These are phyloP conservation scores for Brachionus sp. DNA, from an alignment of 1,140 invertebrate species.

Conservation along the genomic window DNA sequence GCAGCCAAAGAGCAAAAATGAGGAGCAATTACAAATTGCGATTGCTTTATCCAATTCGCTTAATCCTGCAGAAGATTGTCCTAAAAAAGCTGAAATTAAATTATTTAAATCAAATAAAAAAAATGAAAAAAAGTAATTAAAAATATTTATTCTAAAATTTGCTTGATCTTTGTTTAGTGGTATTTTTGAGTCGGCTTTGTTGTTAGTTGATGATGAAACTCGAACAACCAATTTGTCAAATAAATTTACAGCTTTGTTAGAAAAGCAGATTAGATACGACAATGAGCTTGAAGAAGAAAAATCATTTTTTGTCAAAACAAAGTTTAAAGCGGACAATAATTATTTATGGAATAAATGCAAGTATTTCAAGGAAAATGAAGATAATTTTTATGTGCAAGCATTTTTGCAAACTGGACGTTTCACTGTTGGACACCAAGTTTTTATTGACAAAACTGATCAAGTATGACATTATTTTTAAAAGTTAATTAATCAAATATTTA, in stretches of 20 bases:
- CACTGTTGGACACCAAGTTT: conserved; percentile 9
- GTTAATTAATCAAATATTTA: too few relatives aligned
- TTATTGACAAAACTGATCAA: conserved; percentile 35
- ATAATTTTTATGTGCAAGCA: conserved; percentile 19
- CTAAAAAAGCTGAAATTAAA: conserved; percentile 12
- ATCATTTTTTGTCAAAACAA: conserved; percentile 25
- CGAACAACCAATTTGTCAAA: not conserved
- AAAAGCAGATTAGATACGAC: conserved; percentile 6
- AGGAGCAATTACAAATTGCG: conserved; percentile 23
- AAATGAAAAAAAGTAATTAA: not conserved
- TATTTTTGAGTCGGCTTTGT: not conserved
- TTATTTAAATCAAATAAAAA: conserved; percentile 10
- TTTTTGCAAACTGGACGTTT: conserved; percentile 22
- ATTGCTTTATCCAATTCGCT: conserved; percentile 38
- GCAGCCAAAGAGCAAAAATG: not conserved
- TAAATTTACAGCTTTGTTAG: not conserved
- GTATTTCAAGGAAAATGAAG: conserved; percentile 22
- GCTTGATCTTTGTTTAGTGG: not conserved
- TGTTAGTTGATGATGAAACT: not conserved
- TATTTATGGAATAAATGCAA: conserved; percentile 43
- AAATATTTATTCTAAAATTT: not conserved
- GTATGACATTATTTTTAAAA: too few relatives aligned
- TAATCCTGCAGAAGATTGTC: conserved; percentile 17
- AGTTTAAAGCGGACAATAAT: conserved; percentile 32
- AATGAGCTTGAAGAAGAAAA: not conserved